Percentiles rank a stretch among this genome's conserved stretches.
Evolutionary conservation across 64 coral and sea anemone genomes (phyloP).

Genomic region (Montipora efflorescens): DNA sequence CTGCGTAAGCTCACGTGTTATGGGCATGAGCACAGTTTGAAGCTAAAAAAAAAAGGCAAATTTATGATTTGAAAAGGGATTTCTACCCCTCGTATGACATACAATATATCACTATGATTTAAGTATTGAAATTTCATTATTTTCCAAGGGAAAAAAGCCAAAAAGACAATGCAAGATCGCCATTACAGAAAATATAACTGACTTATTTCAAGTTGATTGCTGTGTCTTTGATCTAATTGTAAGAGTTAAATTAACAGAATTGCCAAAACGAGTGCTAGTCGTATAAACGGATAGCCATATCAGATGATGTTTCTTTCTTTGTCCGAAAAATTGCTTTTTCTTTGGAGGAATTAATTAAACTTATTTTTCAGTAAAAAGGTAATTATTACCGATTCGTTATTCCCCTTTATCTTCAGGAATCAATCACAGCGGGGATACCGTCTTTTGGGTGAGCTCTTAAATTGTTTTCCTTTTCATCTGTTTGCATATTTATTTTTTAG

Average conservation of each 20-base stretch:
- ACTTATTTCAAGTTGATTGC: too few relatives aligned
- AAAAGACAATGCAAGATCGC: too few relatives aligned
- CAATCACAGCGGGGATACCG: not conserved
- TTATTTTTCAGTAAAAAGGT: not conserved
- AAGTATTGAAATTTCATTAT: not conserved
- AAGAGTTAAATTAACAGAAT: not conserved
- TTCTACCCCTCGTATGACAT: not conserved
- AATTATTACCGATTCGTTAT: conserved; percentile 1
- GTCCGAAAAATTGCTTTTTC: not conserved
- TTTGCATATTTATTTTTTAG: conserved; percentile 45
- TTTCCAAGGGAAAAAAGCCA: not conserved
- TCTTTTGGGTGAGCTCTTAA: not conserved
- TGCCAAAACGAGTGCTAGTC: not conserved
- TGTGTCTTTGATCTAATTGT: not conserved
- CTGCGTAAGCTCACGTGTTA: not conserved
- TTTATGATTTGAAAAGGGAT: not conserved
- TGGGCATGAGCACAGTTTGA: not conserved
- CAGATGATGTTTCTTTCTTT: not conserved
- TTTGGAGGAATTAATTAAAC: not conserved
- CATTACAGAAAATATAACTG: too few relatives aligned
- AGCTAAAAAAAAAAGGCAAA: not conserved
- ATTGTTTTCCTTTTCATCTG: conserved; percentile 40
- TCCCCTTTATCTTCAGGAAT: not conserved
- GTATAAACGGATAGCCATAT: not conserved
- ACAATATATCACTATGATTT: not conserved